Base-by-base conservation (phyloP, 2,888 invertebrate species). In the Piscicola geometra region DNA sequence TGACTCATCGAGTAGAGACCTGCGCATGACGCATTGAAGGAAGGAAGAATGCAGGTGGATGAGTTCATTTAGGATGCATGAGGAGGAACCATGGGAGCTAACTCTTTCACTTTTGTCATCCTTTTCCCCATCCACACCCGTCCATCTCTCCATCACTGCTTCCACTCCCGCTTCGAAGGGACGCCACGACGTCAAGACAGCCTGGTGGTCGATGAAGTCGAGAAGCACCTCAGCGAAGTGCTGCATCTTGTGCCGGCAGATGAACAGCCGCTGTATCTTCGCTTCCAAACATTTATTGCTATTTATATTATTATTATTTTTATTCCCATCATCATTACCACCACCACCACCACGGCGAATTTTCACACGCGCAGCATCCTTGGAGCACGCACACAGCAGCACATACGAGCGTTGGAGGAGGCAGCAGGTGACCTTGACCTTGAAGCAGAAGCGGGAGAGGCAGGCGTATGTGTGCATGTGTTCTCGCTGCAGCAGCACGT, bases 191-290 rank as follows among this genome's bases (percentile, higher is more conserved):
- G n/a, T 5, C 21, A 18, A n/a, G 3, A 56, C 60, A 5, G n/a
- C 60, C 25, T 56, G 60, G 60, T 25, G 3, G 60, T 56, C 60
- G n/a, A 56, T 5, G n/a, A 56, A 56, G n/a, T 56, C 60, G 12
- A 56, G 15, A 3, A 56, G n/a, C 21, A 56, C 60, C 3, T 56
- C 15, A 18, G 3, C 60, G n/a, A 56, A 56, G 25, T 56, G 60
- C 12, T 56, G 60, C 60, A 56, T 56, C n/a, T 56, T 56, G 60
- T 56, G 60, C 3, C 60, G 21, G n/a, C 60, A 56, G n/a, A 56
- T 56, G n/a, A 56, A 56, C 60, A 56, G 25, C 41, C 9, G 5
- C 41, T 41, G 41, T 41, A 41, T 5, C 41, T 41, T 41, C 41
- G 41, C 41, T 41, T 15, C 9, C 5, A 41, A 41, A 15, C 9